phyloP scores from a whole-genome alignment of 1,140 invertebrate species.

The Hypothenemus hampei region DNA sequence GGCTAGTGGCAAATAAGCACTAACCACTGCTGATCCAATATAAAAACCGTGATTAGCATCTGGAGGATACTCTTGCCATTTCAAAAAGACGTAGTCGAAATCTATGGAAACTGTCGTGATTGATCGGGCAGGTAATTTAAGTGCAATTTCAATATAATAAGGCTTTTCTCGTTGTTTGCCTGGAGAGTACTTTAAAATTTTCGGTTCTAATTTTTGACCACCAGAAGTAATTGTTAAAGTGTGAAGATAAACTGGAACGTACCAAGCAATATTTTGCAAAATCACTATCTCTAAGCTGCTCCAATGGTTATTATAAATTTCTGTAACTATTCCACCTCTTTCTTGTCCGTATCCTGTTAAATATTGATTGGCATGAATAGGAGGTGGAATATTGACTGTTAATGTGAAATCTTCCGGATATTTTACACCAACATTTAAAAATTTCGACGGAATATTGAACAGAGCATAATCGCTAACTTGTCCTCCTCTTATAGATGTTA shows the following conservation, averaged over 20 bases:
- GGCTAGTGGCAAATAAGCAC: constrained; percentile 68
- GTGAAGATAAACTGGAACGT: constrained; percentile 86
- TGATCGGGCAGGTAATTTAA: constrained; percentile 74
- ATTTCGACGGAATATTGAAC: constrained; percentile 58
- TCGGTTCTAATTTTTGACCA: constrained; percentile 55
- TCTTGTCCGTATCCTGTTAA: constrained; percentile 82
- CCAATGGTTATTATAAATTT: constrained; percentile 74
- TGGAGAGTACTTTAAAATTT: constrained; percentile 65
- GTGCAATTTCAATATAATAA: constrained; percentile 84
- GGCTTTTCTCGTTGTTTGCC: constrained; percentile 77
- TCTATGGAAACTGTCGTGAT: constrained; percentile 79
- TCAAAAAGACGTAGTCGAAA: constrained; percentile 92
- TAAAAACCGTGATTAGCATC: constrained; percentile 99
- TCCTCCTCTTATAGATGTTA: constrained; percentile 62
- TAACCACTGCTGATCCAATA: constrained; percentile 79
- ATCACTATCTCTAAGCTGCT: constrained; percentile 62
- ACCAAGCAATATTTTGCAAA: constrained; percentile 89
- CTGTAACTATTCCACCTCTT: constrained; percentile 77
- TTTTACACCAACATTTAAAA: constrained; percentile 65
- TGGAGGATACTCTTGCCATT: constrained; percentile 98
- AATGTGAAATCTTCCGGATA: constrained; percentile 49
- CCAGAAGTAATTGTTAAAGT: constrained; percentile 68
- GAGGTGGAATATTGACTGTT: constrained; percentile 56
- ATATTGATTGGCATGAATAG: constrained; percentile 74
- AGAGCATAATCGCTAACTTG: constrained; percentile 59